Base-by-base conservation (phyloP, 1,140 invertebrate species). In the Brachionus sp. region DNA sequence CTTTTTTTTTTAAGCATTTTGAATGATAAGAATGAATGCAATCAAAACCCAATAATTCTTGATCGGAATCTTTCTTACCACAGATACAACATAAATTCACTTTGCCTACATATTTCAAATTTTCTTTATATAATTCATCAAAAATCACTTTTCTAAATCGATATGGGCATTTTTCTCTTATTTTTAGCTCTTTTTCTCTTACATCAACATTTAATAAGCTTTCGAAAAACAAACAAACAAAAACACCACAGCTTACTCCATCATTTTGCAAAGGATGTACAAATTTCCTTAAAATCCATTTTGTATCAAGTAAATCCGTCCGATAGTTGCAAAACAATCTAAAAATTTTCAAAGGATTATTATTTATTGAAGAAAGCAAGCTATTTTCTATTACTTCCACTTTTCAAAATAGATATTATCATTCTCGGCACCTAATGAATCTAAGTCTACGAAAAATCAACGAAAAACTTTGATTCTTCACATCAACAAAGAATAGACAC, bases 361-460 rank as follows among this genome's bases (percentile, higher is more conserved):
- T 9, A 70, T 16, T n/a, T 70, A 70, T 35, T 16, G 16, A 70
- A 35, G 12, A 19, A 37, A 70, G 16, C n/a, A 37, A 37, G 12
- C 6, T 13, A n/a, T 70, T n/a, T 70, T 68, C n/a, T 39, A 37
- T 70, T 70, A 70, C 66, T 70, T 70, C 66, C 46, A 50, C 46
- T 50, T 50, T 13, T 50, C 46, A 50, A 50, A 50, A 64, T 64
- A 64, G 16, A 12, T 25, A 25, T 23, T 12, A 25, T 64, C 10
- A 25, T 29, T 23, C 2, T 64, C 62, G 29, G 62, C 10, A 5
- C 23, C 23, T 25, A 64, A 29, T 25, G 62, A 64, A 64, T 64
- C 62, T 12, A 64, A 2, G 23, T n/a, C n/a, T n/a, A n/a, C n/a
- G n/a, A n/a, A n/a, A n/a, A n/a, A n/a, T n/a, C n/a, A 64, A 64